Conservation (phyloP, 2,888 invertebrate genomes). For the Eupithecia pulchellata region DNA sequence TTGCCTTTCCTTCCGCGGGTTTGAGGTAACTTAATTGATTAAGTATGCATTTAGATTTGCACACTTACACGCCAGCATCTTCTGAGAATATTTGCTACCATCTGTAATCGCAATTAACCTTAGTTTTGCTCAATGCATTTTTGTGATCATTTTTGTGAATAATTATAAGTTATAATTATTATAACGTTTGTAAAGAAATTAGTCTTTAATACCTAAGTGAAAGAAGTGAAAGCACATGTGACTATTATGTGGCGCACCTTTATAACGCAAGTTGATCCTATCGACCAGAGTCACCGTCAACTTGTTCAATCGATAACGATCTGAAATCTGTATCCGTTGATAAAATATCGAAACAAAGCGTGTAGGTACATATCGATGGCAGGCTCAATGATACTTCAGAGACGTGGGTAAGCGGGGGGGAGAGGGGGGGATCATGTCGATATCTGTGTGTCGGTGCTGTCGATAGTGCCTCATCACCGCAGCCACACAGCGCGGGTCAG, state of each 20-base stretch:
- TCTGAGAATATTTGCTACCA: background rate
- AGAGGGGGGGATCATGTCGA: slow-evolving; percentile 24
- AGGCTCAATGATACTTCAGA: slow-evolving; percentile 36
- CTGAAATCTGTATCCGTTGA: slow-evolving; percentile 28
- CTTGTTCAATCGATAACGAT: slow-evolving; percentile 29
- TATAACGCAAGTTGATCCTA: background rate
- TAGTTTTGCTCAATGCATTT: background rate
- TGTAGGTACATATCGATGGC: slow-evolving; percentile 48
- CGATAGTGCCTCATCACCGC: slow-evolving; percentile 66
- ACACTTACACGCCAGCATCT: background rate
- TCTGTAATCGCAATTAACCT: background rate
- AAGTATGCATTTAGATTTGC: background rate
- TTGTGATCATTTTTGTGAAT: too few species aligned
- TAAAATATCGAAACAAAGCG: slow-evolving; percentile 39
- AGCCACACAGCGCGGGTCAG: slow-evolving; percentile 74
- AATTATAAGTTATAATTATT: too few species aligned
- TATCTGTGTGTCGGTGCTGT: slow-evolving; percentile 30
- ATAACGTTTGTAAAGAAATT: too few species aligned
- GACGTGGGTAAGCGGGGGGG: slow-evolving; percentile 20
- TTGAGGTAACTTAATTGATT: background rate
- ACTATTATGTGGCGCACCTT: background rate
- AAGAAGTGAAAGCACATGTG: too few species aligned
- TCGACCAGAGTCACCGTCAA: slow-evolving; percentile 14
- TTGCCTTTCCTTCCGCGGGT: slow-evolving; percentile 42
- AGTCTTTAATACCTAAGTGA: too few species aligned